Evolutionary conservation across 2,113 vertebrate genomes (phyloP).

Genomic region (Uropsilus gracilis): DNA sequence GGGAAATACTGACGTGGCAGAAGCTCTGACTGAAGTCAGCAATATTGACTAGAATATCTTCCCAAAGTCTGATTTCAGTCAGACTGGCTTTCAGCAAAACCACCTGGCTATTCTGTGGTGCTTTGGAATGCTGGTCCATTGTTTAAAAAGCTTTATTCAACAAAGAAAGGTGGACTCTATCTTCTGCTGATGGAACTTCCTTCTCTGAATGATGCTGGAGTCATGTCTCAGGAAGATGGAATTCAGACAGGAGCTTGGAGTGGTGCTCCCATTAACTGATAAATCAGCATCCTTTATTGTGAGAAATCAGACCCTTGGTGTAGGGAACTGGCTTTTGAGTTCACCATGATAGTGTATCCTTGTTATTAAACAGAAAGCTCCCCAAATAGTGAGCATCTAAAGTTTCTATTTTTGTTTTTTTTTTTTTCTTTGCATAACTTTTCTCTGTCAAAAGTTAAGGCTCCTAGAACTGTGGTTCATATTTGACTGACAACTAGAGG

Average conservation of each 20-base stretch:
- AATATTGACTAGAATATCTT: not conserved
- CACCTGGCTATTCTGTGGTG: not conserved
- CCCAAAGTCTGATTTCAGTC: not conserved
- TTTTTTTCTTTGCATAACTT: too few relatives aligned
- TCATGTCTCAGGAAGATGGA: not conserved
- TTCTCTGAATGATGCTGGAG: not conserved
- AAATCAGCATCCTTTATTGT: not conserved
- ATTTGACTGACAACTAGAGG: not conserved
- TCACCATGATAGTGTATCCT: accelerated
- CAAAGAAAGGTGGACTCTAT: not conserved
- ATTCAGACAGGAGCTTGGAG: not conserved
- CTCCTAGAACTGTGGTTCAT: not conserved
- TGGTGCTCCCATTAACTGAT: not conserved
- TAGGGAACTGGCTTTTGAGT: not conserved
- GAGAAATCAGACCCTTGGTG: too few relatives aligned
- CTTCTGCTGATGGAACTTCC: not conserved
- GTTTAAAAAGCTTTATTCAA: not conserved
- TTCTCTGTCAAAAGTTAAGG: not conserved
- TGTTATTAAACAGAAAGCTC: not conserved
- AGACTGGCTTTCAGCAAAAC: not conserved
- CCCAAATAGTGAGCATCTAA: not conserved
- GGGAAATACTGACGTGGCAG: not conserved
- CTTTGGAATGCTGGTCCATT: not conserved
- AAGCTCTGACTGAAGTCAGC: not conserved
- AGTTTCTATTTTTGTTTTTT: too few relatives aligned